Conservation (phyloP, 2,888 invertebrate genomes). For the Alloscopus bannaensis region DNA sequence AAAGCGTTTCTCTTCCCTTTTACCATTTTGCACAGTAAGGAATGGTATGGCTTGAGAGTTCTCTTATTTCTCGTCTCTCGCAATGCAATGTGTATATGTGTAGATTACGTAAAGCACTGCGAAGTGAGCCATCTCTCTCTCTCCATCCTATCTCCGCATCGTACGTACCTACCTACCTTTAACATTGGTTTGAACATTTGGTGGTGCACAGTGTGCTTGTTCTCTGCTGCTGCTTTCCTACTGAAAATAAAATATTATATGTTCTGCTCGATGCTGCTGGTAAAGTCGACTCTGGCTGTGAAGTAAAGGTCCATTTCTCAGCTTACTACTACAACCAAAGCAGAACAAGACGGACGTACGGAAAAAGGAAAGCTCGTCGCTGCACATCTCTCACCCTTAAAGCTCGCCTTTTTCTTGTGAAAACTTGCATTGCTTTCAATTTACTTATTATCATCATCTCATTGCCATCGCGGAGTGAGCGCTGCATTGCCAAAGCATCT, state of each 20-base stretch:
- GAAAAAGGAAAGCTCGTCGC: slow-evolving; percentile 59
- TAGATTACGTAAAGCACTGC: slow-evolving; percentile 34
- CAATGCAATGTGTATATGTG: too few species aligned
- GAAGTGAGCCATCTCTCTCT: slow-evolving; percentile 12
- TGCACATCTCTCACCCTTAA: slow-evolving; percentile 7
- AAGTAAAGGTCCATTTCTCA: slow-evolving; percentile 55
- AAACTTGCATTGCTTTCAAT: slow-evolving; percentile 63
- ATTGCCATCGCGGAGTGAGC: slow-evolving; percentile 11
- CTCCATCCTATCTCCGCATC: not conserved
- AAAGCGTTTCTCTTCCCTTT: slow-evolving; percentile 50
- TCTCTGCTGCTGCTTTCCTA: slow-evolving; percentile 57
- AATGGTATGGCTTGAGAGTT: not conserved
- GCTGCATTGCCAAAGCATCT: slow-evolving; percentile 45
- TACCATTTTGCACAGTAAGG: not conserved
- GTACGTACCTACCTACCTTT: slow-evolving; percentile 23
- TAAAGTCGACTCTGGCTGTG: too few species aligned
- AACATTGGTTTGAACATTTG: too few species aligned
- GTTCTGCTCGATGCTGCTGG: slow-evolving; percentile 35
- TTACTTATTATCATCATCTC: slow-evolving; percentile 63
- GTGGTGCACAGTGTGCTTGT: slow-evolving; percentile 20
- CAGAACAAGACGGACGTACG: slow-evolving; percentile 66
- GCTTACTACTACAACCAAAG: slow-evolving; percentile 56
- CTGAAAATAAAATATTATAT: slow-evolving; percentile 53
- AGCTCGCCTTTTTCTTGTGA: slow-evolving; percentile 54
- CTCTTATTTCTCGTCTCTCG: not conserved